These are phyloP conservation scores for Sciurus niger DNA, from an alignment of 2,113 vertebrate species.

Conservation along the genomic window DNA sequence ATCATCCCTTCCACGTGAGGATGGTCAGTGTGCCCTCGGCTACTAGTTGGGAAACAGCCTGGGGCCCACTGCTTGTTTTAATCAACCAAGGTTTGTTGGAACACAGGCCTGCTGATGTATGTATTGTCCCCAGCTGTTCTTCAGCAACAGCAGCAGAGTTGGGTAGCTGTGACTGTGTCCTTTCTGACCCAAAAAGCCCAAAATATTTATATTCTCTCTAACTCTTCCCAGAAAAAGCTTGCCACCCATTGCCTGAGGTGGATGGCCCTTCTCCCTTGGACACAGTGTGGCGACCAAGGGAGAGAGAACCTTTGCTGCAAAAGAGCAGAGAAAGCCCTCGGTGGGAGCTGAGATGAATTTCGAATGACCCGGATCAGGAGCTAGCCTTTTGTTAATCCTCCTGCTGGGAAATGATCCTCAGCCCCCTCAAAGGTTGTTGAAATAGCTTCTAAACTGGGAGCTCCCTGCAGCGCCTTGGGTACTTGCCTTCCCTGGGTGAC, in stretches of 20 bases:
- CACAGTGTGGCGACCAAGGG: not conserved
- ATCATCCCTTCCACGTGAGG: not conserved
- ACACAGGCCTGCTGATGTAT: not conserved
- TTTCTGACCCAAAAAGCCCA: not conserved
- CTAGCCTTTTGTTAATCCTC: no score
- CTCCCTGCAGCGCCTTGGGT: not conserved
- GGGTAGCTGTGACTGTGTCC: not conserved
- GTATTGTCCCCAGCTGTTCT: not conserved
- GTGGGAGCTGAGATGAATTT: not conserved
- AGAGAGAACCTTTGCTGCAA: not conserved
- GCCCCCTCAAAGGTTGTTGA: not conserved
- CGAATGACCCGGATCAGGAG: not conserved
- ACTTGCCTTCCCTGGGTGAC: not conserved
- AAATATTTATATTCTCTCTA: not conserved
- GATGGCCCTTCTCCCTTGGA: not conserved
- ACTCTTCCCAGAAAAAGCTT: not conserved
- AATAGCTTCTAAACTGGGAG: not conserved
- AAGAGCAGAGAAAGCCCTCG: not conserved
- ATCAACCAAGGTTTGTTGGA: not conserved
- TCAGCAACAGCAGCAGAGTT: not conserved
- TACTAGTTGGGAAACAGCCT: not conserved
- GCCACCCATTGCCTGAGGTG: not conserved
- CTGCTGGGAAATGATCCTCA: not conserved
- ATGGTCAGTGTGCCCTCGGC: not conserved
- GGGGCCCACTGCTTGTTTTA: not conserved